Evolutionary conservation across 2,888 invertebrate species (phyloP), one percentile per base, ranked within the genome.

Genomic region (Watsonalla binaria): DNA sequence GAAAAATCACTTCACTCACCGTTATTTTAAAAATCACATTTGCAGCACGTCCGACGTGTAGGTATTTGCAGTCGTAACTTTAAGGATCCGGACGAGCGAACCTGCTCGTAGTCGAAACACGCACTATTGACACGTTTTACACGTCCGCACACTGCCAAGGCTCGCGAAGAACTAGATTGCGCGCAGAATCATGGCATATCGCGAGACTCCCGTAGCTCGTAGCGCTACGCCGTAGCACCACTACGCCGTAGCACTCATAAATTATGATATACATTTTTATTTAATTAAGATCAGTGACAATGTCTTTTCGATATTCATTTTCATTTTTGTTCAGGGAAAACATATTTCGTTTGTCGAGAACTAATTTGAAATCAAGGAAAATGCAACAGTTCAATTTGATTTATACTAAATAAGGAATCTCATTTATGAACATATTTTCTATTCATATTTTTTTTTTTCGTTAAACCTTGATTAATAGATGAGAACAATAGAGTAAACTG

Each of bases 131-230:
- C 64, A 76, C 82, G 80, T 76, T 74, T 59, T 65, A 64, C 69
- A 65, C 56, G 70, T 67, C 68, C 73, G 42, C 42, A 42, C 42
- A 42, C 42, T 11, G 11, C 42, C 11, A 42, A 42, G 42, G 42
- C 42, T 42, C 42, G 73, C 75, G 80, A 74, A 76, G 74, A 65
- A 88, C 88, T 88, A 84, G 66, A 67, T 75, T 74, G 65, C 84
- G 88, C 88, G 88, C 87, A 87, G 86, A 80, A 69, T 76, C 76
- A 72, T 70, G 66, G 55, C 63, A 66, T 70, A 24, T 73, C 76
- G 68, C 72, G 65, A 68, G 74, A 68, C 68, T 71, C 42, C 39
- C 48, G 56, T 58, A 61, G 56, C 53, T 48, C 55, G 51, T 47
- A 51, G 53, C 37, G 53, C 58, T 71, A 72, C 68, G 63, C 49